A percentile compares a stretch with the other conserved stretches of the same genome.
Evolutionary conservation across 1,140 invertebrate genomes (phyloP).

Genomic region (Magallana angulata): DNA sequence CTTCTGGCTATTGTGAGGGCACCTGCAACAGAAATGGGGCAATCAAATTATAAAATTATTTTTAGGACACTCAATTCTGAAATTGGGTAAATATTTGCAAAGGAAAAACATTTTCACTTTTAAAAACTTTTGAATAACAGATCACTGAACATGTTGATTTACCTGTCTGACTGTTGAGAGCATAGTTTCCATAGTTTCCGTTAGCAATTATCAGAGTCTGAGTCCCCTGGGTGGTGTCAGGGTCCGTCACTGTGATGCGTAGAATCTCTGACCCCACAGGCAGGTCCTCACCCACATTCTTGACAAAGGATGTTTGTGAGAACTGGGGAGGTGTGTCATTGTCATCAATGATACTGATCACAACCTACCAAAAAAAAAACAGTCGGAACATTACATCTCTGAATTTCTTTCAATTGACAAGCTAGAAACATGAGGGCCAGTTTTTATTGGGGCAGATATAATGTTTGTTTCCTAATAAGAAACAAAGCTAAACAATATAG

Average conservation of each 20-base stretch:
- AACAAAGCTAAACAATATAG: no score
- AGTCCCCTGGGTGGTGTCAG: slow-evolving; percentile 63
- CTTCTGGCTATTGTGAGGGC: slow-evolving; percentile 72
- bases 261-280: slow-evolving; percentile 50
- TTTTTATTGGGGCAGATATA: no score
- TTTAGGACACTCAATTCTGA: background rate
- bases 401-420: no score
- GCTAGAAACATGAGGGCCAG: no score
- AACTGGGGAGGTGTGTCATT: slow-evolving; percentile 78
- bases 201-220: slow-evolving; percentile 54
- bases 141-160: slow-evolving; percentile 4
- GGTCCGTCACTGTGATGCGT: slow-evolving; percentile 61
- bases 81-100: background rate
- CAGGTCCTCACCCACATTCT: slow-evolving; percentile 63
- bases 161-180: slow-evolving; percentile 65
- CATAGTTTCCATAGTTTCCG: slow-evolving; percentile 59
- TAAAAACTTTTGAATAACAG: no score
- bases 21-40: slow-evolving; percentile 35
- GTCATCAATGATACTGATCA: slow-evolving; percentile 68
- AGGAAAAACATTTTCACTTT: no score
- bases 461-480: no score
- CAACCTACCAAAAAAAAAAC: slow-evolving; percentile 79
- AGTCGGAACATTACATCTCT: no score
- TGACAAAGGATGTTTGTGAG: slow-evolving; percentile 65
- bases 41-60: background rate